phyloP scores from a whole-genome alignment of 2,113 vertebrate species.

The Pterocles orientalis region DNA sequence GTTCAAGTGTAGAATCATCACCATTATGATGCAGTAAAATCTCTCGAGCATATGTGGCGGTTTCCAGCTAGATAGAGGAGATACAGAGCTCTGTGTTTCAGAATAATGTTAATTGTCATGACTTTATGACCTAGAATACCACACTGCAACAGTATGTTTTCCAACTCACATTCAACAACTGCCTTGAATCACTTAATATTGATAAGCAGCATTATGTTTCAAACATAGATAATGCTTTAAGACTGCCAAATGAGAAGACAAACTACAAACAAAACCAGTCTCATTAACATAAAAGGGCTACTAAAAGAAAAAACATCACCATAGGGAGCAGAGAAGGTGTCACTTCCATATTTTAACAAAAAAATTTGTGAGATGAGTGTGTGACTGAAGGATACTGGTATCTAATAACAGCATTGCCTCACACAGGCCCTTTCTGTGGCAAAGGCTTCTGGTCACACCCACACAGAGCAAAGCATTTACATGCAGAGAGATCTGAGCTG shows the following conservation, averaged over 20 bases:
- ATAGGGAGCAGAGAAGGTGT: neutral
- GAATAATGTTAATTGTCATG: neutral
- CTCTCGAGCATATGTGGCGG: neutral
- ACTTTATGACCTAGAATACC: neutral
- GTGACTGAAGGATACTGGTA: neutral
- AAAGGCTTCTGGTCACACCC: neutral
- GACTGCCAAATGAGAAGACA: neutral
- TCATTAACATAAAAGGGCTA: neutral
- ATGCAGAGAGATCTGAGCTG: neutral
- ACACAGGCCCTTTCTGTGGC: neutral
- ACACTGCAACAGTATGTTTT: neutral
- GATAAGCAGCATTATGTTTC: neutral
- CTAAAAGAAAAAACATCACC: neutral
- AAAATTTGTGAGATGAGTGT: neutral
- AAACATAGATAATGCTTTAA: neutral
- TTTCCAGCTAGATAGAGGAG: neutral
- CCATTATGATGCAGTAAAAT: neutral
- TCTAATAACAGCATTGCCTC: neutral
- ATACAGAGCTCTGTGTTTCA: neutral
- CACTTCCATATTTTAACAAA: neutral
- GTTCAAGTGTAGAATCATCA: neutral
- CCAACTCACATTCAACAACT: neutral
- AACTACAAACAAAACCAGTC: neutral
- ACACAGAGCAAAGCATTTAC: neutral
- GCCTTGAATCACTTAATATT: fast-evolving